Conservation (phyloP, 2,113 vertebrate genomes). For the Etia nguti region DNA sequence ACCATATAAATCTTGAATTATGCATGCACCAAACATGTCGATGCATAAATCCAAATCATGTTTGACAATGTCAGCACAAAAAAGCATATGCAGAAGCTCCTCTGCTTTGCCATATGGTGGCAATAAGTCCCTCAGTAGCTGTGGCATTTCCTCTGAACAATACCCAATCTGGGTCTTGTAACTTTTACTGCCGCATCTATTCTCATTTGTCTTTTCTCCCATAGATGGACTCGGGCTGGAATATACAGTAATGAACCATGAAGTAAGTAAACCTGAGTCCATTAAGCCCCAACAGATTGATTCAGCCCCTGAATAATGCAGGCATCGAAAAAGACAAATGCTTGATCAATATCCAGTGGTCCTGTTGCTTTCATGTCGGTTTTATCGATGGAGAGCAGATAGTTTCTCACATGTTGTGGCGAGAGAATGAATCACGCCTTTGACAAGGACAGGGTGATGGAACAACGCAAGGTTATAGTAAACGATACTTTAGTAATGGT, state of each 20-base stretch:
- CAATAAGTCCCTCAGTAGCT: neutral
- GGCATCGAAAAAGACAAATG: slow-evolving; percentile 54
- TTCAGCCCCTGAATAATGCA: slow-evolving; percentile 64
- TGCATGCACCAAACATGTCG: neutral
- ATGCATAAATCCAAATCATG: slow-evolving; percentile 31
- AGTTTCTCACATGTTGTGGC: slow-evolving; percentile 4
- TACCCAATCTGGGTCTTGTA: neutral
- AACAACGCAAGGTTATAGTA: neutral
- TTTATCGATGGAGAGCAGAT: slow-evolving; percentile 13
- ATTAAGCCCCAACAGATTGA: slow-evolving; percentile 64
- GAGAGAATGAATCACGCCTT: neutral
- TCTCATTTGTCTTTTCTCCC: neutral
- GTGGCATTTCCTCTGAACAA: slow-evolving; percentile 14
- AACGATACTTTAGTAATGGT: neutral
- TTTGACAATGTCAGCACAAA: neutral
- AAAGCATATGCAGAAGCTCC: neutral
- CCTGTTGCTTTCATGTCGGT: slow-evolving; percentile 5
- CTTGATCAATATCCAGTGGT: slow-evolving; percentile 49
- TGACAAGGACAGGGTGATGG: neutral
- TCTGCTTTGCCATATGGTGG: slow-evolving; percentile 10
- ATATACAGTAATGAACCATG: slow-evolving; percentile 48
- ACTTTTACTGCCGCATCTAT: neutral
- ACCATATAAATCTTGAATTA: slow-evolving; percentile 10
- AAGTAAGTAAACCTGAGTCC: slow-evolving; percentile 64
- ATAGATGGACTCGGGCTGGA: slow-evolving; percentile 5